Conservation (phyloP, 2,113 vertebrate genomes). For the Cygnus buccinator region DNA sequence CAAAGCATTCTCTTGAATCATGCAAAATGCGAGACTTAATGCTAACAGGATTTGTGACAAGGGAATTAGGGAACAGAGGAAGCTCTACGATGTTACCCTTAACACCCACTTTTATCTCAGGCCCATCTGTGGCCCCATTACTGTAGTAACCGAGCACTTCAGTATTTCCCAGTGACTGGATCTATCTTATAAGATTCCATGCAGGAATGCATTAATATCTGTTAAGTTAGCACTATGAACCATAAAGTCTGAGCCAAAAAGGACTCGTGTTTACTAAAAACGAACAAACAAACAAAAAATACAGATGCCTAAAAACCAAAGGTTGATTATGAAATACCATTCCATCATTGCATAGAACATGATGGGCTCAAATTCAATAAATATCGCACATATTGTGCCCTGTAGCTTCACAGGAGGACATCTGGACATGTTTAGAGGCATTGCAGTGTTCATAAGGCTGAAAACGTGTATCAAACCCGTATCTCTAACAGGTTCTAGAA, state of each 20-base stretch:
- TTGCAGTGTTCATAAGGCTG: background rate
- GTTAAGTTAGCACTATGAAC: background rate
- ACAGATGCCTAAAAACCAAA: background rate
- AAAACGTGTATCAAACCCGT: background rate
- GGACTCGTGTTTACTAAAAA: background rate
- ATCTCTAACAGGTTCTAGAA: background rate
- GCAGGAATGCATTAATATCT: background rate
- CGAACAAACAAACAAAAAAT: too few species aligned
- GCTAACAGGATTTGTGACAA: background rate
- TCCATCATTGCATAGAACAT: background rate
- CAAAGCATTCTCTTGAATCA: background rate
- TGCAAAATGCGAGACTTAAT: background rate
- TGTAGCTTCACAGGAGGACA: background rate
- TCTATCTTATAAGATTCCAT: background rate
- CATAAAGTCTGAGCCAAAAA: background rate
- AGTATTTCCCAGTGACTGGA: background rate
- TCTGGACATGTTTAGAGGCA: background rate
- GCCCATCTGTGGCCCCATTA: background rate
- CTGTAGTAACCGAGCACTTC: background rate
- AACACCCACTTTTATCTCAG: background rate
- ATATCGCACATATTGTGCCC: background rate
- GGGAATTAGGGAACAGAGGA: background rate
- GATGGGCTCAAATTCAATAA: background rate
- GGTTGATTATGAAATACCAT: background rate
- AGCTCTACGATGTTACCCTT: background rate